Conservation (phyloP, 2,797 vertebrate genomes). For the Pelobates cultripes region DNA sequence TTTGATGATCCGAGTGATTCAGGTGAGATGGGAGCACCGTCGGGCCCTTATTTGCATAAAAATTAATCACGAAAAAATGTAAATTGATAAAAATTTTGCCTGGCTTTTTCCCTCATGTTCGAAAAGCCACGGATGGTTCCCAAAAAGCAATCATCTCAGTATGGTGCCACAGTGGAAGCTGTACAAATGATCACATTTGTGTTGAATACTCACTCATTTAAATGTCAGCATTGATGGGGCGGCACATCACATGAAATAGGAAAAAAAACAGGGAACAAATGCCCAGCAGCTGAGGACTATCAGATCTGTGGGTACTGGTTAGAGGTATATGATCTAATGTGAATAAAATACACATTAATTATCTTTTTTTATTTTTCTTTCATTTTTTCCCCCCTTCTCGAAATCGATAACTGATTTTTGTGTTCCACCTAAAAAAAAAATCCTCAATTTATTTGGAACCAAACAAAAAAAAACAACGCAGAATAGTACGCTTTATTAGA, state of each 20-base stretch:
- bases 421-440: slow-evolving; percentile 74
- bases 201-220: slow-evolving; percentile 96
- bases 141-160: slow-evolving; percentile 92
- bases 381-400: slow-evolving; percentile 66
- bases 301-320: slow-evolving; percentile 75
- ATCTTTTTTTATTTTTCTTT: slow-evolving; percentile 78
- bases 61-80: slow-evolving; percentile 91
- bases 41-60: slow-evolving; percentile 86
- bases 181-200: slow-evolving; percentile 92
- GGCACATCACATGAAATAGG: slow-evolving; percentile 71
- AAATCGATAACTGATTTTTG: slow-evolving; percentile 88
- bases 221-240: slow-evolving; percentile 94
- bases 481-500: slow-evolving; percentile 76
- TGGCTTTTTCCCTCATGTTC: slow-evolving; percentile 77
- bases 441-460: slow-evolving; percentile 84
- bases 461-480: slow-evolving; percentile 70
- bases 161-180: slow-evolving; percentile 89
- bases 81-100: slow-evolving; percentile 86
- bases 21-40: slow-evolving; percentile 86
- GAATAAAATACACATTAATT: slow-evolving; percentile 89
- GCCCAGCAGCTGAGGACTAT: slow-evolving; percentile 79
- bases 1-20: slow-evolving; percentile 88
- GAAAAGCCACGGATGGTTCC: slow-evolving; percentile 80
- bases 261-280: slow-evolving; percentile 73
- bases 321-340: slow-evolving; percentile 85